Evolutionary conservation across 2,888 invertebrate genomes (phyloP), one percentile per base, ranked within the genome.

Genomic region (Habroteleia sp.): DNA sequence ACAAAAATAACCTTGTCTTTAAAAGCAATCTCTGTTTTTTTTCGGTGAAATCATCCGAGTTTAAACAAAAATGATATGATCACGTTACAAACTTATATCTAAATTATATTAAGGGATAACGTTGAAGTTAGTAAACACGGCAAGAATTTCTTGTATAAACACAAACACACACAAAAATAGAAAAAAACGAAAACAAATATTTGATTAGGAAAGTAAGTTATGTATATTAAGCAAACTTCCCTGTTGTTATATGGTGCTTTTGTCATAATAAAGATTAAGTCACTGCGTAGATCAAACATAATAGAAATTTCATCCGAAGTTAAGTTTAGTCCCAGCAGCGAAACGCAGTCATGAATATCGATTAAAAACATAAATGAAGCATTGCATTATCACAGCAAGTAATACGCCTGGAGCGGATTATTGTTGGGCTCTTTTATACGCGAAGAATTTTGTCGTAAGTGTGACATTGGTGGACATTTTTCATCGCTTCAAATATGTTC

Each of bases 221-320:
- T 14, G 1, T 33, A 33, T 44, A 14, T 31, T 23, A 14, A 48
- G 62, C 17, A 37, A 66, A 44, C 46, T 23, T 66, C 46, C 6
- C 20, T 20, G 31, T 31, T 48, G 13, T 27, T 20, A 20, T 10
- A 20, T 6, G 37, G 17, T 5, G 41, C 7, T 27, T 31, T 16
- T 52, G 7, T 6, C 25, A 6, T 52, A 42, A 46, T 27, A 29
- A 60, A 37, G 54, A 62, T 71, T 54, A 71, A 60, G 31, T 46
- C 39, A 41, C 54, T 35, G n/a, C n/a, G 54, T 71, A 46, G 33
- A 63, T 56, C 56, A 46, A 63, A 10, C 48, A 39, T 48, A 63
- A 63, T 52, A 48, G 56, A 63, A 71, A 71, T 71, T 71, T 62
- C 71, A 39, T 52, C 39, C 14, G 33, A 71, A 62, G 37, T 41